Evolutionary conservation across 2,888 invertebrate species (phyloP), one percentile per base, ranked within the genome.

Genomic region (Lypha dubia): DNA sequence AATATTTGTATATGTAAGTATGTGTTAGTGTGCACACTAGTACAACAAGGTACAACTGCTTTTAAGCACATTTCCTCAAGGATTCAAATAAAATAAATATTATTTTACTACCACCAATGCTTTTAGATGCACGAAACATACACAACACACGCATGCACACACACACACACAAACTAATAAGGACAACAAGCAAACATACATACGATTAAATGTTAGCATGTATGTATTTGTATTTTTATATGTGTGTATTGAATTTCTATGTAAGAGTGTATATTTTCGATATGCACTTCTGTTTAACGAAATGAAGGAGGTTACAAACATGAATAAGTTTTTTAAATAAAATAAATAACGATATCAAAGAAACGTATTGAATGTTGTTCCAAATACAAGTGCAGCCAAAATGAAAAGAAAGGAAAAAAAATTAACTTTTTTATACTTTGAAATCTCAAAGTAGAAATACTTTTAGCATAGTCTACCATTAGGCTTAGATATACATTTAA

Each of bases 1-100:
- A 1, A 13, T 20, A 0, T 32, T 13, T 11, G 4, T 41, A n/a
- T 41, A 41, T 1, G 13, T 17, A 11, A 11, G 24, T 46, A n/a
- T n/a, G n/a, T n/a, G n/a, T n/a, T n/a, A n/a, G 20, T 32, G 44
- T 60, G 20, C 46, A 11, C 7, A 35, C 13, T 60, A n/a, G 60
- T 20, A 60, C 38, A 53, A 38, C 67, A 62, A 80, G 84, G 76
- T 84, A 80, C 76, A 76, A 80, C 77, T 74, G 81, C 81, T 81
- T 84, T 84, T 84, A 84, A 84, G 73, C 44, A 84, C 84, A 84
- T 84, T 84, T 84, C 84, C 84, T 84, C 77, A 74, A 84, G 84
- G 84, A 84, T 77, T 84, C 62, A 73, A 81, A 84, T 84, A 84
- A 77, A 84, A 84, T 84, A 84, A 84, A 84, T 84, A 84, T 84